These are phyloP conservation scores for Andrena marginata DNA, from an alignment of 2,888 invertebrate species.

Conservation along the genomic window DNA sequence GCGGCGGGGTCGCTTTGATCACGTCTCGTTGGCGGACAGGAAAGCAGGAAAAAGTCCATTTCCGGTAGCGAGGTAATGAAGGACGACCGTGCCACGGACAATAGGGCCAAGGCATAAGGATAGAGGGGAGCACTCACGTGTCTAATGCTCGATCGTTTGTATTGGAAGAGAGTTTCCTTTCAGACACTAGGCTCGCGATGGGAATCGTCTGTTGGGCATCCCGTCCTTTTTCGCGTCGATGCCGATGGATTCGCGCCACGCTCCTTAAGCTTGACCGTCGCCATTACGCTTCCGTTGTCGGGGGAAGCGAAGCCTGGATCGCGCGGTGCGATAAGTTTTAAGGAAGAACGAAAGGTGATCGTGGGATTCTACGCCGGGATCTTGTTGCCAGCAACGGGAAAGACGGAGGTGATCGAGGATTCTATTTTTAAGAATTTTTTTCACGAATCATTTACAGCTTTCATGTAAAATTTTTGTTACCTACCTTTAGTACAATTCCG, in stretches of 20 bases:
- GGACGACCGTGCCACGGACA: conserved; percentile 21
- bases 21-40: conserved; percentile 32
- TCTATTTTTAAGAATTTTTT: too few species aligned
- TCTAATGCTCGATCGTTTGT: not conserved
- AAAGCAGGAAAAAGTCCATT: conserved; percentile 49
- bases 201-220: conserved; percentile 5
- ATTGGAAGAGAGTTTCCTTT: not conserved
- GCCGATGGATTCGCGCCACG: not conserved
- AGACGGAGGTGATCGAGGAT: too few species aligned
- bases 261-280: not conserved
- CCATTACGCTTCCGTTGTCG: not conserved
- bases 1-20: conserved; percentile 20
- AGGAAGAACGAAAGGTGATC: not conserved
- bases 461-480: too few species aligned
- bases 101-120: not conserved
- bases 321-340: not conserved
- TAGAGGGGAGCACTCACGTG: not conserved
- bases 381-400: too few species aligned
- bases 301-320: not conserved
- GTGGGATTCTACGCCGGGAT: too few species aligned
- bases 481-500: too few species aligned
- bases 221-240: conserved; percentile 10
- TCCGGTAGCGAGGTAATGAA: conserved; percentile 42
- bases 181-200: not conserved
- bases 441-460: too few species aligned